phyloP scores from a whole-genome alignment of 1,140 invertebrate genomes.

The Tetramorium simillimum region DNA sequence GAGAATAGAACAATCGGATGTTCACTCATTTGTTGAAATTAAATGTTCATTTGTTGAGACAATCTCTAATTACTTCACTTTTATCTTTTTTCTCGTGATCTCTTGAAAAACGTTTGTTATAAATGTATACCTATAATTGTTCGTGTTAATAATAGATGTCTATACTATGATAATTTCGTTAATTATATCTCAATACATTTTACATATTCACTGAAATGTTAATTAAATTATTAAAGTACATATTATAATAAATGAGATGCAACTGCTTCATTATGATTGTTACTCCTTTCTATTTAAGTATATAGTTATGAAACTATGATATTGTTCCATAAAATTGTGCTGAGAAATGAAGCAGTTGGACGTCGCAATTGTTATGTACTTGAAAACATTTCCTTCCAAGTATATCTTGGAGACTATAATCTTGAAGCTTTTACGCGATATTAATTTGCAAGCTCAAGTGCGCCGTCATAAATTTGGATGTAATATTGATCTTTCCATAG shows the following conservation, averaged over 20 bases:
- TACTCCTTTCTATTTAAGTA: not conserved
- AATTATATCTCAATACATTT: not conserved
- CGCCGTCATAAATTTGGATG: constrained; percentile 48
- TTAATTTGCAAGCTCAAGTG: constrained; percentile 52
- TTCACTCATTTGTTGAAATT: not conserved
- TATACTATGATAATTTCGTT: too few relatives aligned
- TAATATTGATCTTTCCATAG: constrained; percentile 49
- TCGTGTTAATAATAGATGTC: too few relatives aligned
- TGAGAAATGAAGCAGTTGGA: constrained; percentile 29
- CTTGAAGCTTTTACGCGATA: constrained; percentile 42
- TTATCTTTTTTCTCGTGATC: not conserved
- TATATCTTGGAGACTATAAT: constrained; percentile 37
- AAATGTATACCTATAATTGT: too few relatives aligned
- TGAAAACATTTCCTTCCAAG: constrained; percentile 28
- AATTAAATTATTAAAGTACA: constrained; percentile 6
- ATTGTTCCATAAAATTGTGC: constrained; percentile 16
- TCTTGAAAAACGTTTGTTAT: not conserved
- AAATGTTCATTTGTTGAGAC: too few relatives aligned
- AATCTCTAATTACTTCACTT: not conserved
- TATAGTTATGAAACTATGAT: constrained; percentile 6
- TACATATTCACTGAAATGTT: not conserved
- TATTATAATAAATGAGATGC: not conserved
- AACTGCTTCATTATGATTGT: not conserved
- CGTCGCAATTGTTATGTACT: constrained; percentile 35
- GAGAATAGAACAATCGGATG: not conserved